These are phyloP conservation scores for Drosophila carrolli DNA, from an alignment of 1,140 invertebrate species.

Conservation along the genomic window DNA sequence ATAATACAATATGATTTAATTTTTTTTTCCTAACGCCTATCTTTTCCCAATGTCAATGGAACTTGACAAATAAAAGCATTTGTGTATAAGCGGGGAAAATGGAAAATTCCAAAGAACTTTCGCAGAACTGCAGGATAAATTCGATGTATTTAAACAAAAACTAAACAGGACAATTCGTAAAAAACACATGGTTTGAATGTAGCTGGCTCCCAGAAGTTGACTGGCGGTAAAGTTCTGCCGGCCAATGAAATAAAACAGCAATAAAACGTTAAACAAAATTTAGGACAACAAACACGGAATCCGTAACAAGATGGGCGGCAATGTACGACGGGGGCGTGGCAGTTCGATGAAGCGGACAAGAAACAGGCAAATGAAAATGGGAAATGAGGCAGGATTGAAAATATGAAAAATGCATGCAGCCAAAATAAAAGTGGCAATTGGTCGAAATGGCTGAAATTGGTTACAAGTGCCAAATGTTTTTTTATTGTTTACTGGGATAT, in stretches of 20 bases:
- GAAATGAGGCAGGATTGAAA: slow-evolving; percentile 12
- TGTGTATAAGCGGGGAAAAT: not conserved
- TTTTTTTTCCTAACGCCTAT: too few relatives aligned
- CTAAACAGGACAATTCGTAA: slow-evolving; percentile 18
- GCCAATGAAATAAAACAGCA: slow-evolving; percentile 12
- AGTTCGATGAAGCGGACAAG: slow-evolving; percentile 8
- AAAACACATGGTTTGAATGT: slow-evolving; percentile 28
- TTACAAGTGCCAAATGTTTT: slow-evolving; percentile 21
- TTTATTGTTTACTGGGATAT: not conserved
- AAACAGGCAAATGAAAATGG: slow-evolving; percentile 13
- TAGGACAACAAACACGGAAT: slow-evolving; percentile 18
- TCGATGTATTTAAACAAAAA: slow-evolving; percentile 67
- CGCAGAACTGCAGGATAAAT: slow-evolving; percentile 45
- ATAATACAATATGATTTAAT: too few relatives aligned
- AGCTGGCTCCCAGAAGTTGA: slow-evolving; percentile 24
- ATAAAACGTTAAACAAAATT: slow-evolving; percentile 14
- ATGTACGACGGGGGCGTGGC: slow-evolving; percentile 11
- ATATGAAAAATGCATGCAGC: slow-evolving; percentile 34
- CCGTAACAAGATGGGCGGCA: slow-evolving; percentile 33
- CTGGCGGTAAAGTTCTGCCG: slow-evolving; percentile 23
- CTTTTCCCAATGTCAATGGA: too few relatives aligned
- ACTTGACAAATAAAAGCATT: too few relatives aligned
- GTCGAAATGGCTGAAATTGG: slow-evolving; percentile 2
- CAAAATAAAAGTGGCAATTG: not conserved
- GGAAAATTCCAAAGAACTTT: slow-evolving; percentile 49